Conservation (phyloP, 2,888 invertebrate species). For the Napeogenes sylphis region DNA sequence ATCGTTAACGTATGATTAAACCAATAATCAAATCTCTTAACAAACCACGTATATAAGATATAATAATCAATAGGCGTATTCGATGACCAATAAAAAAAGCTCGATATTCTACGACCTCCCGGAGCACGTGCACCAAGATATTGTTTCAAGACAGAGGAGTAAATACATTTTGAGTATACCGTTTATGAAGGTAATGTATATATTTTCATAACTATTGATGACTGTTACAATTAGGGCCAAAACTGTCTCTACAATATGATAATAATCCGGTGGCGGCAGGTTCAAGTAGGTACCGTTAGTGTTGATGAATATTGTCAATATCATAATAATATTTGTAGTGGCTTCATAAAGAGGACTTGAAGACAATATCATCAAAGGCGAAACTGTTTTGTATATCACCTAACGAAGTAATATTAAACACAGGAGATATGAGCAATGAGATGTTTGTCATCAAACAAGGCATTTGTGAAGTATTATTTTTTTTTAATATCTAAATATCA, state of each 20-base stretch:
- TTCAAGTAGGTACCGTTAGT: too few species aligned
- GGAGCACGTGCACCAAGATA: constrained; percentile 59
- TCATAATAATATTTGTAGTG: constrained; percentile 36
- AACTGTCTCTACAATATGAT: too few species aligned
- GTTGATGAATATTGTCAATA: neutral
- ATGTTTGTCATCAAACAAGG: constrained; percentile 61
- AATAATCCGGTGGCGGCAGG: too few species aligned
- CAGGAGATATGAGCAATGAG: constrained; percentile 63
- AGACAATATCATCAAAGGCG: constrained; percentile 48
- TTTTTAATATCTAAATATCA: neutral
- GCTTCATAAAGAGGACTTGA: constrained; percentile 53
- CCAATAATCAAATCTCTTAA: neutral
- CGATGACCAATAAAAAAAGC: constrained; percentile 50
- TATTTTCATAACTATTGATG: neutral
- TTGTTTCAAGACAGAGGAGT: constrained; percentile 55
- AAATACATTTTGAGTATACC: constrained; percentile 58
- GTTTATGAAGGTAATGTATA: constrained; percentile 51
- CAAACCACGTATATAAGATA: neutral
- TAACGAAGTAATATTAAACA: constrained; percentile 60
- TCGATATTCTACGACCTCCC: constrained; percentile 62
- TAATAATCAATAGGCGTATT: constrained; percentile 47
- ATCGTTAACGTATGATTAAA: too few species aligned
- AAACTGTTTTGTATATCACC: constrained; percentile 58
- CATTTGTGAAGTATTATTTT: constrained; percentile 52
- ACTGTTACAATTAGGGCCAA: too few species aligned